phyloP scores from a whole-genome alignment of 2,113 vertebrate species.

The Coryphaenoides rupestris region DNA sequence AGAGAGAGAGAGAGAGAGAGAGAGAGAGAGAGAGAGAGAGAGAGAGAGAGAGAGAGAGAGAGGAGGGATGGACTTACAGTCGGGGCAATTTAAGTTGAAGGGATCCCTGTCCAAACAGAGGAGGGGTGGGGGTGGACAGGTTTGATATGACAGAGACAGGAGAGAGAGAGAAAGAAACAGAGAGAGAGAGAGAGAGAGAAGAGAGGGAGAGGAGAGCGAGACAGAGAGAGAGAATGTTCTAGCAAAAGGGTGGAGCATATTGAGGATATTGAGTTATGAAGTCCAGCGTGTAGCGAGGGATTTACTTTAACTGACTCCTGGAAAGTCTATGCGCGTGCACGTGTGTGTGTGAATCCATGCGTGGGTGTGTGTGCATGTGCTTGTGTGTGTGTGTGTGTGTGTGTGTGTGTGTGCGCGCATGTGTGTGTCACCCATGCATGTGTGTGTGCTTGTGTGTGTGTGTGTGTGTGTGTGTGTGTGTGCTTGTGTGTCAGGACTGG shows the following conservation, averaged over 20 bases:
- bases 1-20: no score
- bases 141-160: conserved; percentile 32
- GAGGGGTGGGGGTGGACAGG: conserved; percentile 32
- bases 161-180: not conserved
- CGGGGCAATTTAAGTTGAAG: not conserved
- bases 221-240: no score
- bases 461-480: no score
- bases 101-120: conserved; percentile 8
- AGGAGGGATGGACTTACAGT: not conserved
- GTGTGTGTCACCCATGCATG: no score
- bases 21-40: not conserved
- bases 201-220: conserved; percentile 13
- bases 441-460: no score
- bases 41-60: not conserved
- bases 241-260: conserved; percentile 32
- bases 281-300: conserved; percentile 17
- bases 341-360: conserved; percentile 7
- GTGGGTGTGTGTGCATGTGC: conserved; percentile 1
- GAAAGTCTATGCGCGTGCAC: not conserved
- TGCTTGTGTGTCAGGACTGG: not conserved
- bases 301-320: not conserved
- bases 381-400: conserved; percentile 11
- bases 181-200: no score
- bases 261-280: conserved; percentile 49
- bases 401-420: conserved; percentile 24